Percentiles rank a stretch among this genome's conserved stretches.
phyloP scores from a whole-genome alignment of 2,797 vertebrate genomes.

The Hippoglossus hippoglossus region DNA sequence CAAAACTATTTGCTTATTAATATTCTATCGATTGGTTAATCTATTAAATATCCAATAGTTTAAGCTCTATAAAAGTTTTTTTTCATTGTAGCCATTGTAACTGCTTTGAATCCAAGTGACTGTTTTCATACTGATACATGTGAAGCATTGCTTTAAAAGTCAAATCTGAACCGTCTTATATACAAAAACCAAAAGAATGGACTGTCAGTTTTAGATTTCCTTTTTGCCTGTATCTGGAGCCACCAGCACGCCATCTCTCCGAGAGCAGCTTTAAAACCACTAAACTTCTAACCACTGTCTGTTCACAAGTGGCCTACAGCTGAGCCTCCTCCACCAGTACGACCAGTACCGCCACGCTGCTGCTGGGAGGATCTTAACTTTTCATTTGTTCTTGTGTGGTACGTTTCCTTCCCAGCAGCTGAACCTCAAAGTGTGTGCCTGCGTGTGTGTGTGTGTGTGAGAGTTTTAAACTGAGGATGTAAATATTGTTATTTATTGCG shows the following conservation, averaged over 20 bases:
- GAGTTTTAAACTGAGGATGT: conserved; percentile 46
- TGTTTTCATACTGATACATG: too few relatives aligned
- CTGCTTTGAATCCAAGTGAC: too few relatives aligned
- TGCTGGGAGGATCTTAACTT: conserved; percentile 4
- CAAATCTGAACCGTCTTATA: too few relatives aligned
- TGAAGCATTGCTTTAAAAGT: too few relatives aligned
- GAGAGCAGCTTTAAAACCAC: conserved; percentile 18
- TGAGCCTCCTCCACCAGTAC: conserved; percentile 40
- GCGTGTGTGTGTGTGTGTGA: conserved; percentile 29
- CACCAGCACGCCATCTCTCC: not conserved
- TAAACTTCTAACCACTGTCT: conserved; percentile 22
- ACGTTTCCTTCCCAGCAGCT: conserved; percentile 25
- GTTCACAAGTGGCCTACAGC: conserved; percentile 48
- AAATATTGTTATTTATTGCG: conserved; percentile 66
- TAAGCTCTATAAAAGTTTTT: too few relatives aligned
- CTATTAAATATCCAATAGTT: too few relatives aligned
- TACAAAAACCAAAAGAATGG: not conserved
- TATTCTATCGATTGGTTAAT: too few relatives aligned
- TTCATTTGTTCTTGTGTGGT: conserved; percentile 10
- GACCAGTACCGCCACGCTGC: conserved; percentile 18
- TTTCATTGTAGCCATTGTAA: too few relatives aligned
- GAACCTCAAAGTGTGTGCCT: conserved; percentile 32
- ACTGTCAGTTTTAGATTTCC: not conserved
- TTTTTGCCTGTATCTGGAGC: not conserved
- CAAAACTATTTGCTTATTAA: too few relatives aligned